Conservation (phyloP, 2,113 vertebrate species). For the Reinhardtius hippoglossoides region DNA sequence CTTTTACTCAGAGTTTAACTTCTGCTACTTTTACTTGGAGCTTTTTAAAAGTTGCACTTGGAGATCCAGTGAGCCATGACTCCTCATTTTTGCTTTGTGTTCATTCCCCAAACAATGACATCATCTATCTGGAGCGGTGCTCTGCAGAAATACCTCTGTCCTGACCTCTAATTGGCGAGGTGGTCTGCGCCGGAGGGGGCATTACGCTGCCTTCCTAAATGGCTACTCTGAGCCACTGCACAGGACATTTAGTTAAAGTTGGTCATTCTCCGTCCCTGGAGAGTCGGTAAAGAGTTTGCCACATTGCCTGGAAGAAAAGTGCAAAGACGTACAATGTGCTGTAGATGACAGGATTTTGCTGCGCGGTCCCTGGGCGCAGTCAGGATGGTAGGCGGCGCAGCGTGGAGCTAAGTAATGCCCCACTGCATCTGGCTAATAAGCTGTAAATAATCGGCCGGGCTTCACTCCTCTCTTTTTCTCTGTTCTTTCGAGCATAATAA, state of each 20-base stretch:
- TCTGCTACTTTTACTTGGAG: slow-evolving; percentile 23
- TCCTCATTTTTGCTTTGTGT: slow-evolving; percentile 39
- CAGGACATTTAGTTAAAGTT: slow-evolving; percentile 74
- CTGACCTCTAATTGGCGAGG: slow-evolving; percentile 75
- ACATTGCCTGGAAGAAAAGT: slow-evolving; percentile 62
- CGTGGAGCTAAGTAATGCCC: slow-evolving; percentile 69
- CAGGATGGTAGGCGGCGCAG: slow-evolving; percentile 64
- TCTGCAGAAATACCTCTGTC: slow-evolving; percentile 50
- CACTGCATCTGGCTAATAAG: slow-evolving; percentile 79
- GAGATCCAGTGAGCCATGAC: slow-evolving; percentile 36
- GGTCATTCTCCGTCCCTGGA: slow-evolving; percentile 68
- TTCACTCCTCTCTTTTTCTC: slow-evolving; percentile 39
- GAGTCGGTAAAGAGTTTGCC: slow-evolving; percentile 63
- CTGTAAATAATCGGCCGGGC: slow-evolving; percentile 75
- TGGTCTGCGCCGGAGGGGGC: slow-evolving; percentile 55
- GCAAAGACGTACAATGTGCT: slow-evolving; percentile 62
- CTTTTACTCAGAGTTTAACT: not conserved
- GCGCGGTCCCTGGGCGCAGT: slow-evolving; percentile 64
- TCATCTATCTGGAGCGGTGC: slow-evolving; percentile 54
- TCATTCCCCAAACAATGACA: slow-evolving; percentile 64
- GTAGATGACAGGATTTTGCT: slow-evolving; percentile 69
- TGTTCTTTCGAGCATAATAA: slow-evolving; percentile 67
- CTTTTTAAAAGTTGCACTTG: slow-evolving; percentile 31
- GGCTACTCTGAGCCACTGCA: slow-evolving; percentile 68
- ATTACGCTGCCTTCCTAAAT: slow-evolving; percentile 68